These are phyloP conservation scores for Dasyornis broadbenti DNA, from an alignment of 2,113 vertebrate species.

Conservation along the genomic window DNA sequence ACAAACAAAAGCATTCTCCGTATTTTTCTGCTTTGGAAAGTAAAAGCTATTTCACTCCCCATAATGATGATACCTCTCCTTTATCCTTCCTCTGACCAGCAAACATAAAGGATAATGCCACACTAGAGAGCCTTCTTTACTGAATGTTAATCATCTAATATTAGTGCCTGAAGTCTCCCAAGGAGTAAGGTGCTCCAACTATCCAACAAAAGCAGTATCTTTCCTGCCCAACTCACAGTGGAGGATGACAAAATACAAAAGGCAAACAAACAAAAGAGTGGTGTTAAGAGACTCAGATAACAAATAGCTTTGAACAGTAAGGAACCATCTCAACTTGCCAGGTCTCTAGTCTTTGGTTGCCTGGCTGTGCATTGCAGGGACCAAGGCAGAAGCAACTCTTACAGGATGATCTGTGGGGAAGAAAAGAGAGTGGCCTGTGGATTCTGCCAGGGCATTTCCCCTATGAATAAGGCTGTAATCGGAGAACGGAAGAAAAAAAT, in stretches of 20 bases:
- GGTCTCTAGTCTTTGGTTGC: constrained; percentile 36
- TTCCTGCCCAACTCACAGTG: not conserved
- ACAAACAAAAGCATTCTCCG: not conserved
- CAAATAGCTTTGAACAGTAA: constrained; percentile 15
- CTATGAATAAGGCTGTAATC: not conserved
- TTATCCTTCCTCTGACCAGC: not conserved
- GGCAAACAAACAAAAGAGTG: not conserved
- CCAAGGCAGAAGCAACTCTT: constrained; percentile 32
- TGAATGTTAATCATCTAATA: not conserved
- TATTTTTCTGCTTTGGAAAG: not conserved
- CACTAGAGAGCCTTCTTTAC: not conserved
- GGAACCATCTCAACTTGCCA: constrained; percentile 36
- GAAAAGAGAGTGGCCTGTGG: constrained; percentile 8
- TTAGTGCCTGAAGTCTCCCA: not conserved
- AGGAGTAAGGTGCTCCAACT: not conserved
- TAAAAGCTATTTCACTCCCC: not conserved
- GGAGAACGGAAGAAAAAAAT: not conserved
- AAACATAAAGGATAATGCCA: not conserved
- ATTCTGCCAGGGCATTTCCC: not conserved
- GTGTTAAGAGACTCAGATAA: not conserved
- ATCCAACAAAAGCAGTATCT: not conserved
- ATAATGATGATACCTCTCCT: not conserved
- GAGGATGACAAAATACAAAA: not conserved
- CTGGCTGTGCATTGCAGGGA: constrained; percentile 35
- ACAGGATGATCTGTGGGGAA: constrained; percentile 25